Conservation (phyloP, 2,888 invertebrate genomes). For the Drosophila picticornis region DNA sequence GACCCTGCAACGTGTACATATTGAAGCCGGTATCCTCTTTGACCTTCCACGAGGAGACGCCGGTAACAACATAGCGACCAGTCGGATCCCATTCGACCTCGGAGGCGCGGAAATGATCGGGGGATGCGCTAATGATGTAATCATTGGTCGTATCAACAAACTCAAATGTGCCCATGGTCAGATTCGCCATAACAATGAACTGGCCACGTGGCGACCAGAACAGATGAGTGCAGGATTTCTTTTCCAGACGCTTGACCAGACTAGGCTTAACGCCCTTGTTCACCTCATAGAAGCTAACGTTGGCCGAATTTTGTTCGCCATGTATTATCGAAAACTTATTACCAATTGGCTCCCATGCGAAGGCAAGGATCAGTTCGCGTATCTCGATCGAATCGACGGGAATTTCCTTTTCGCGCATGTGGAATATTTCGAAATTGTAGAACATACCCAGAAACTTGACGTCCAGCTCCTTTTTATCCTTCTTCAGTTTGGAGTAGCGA, state of each 20-base stretch:
- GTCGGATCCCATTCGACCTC: constrained; percentile 99
- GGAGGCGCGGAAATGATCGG: constrained; percentile 96
- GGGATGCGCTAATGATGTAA: constrained; percentile 96
- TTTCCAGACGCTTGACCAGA: constrained; percentile 94
- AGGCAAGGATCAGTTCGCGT: constrained; percentile 96
- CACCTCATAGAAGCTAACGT: constrained; percentile 96
- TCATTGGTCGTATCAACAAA: constrained; percentile 97
- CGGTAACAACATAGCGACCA: constrained; percentile 97
- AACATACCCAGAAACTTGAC: constrained; percentile 98
- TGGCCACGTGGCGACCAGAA: constrained; percentile 99
- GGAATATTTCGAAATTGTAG: constrained; percentile 99
- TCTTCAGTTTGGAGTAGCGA: constrained; percentile 94
- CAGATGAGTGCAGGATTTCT: constrained; percentile 94
- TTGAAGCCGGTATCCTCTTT: constrained; percentile 97
- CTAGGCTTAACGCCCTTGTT: constrained; percentile 96
- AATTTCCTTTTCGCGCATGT: constrained; percentile 98
- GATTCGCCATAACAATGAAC: constrained; percentile 96
- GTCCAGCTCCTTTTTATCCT: constrained; percentile 95
- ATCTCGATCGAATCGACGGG: constrained; percentile 99
- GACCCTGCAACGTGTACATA: constrained; percentile 98
- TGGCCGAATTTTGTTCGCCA: constrained; percentile 92
- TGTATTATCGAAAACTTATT: constrained; percentile 98
- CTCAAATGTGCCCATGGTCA: constrained; percentile 95
- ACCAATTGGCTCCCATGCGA: constrained; percentile 99
- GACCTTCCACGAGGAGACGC: constrained; percentile 97